phyloP scores from a whole-genome alignment of 2,113 vertebrate genomes.

The Grus americana region DNA sequence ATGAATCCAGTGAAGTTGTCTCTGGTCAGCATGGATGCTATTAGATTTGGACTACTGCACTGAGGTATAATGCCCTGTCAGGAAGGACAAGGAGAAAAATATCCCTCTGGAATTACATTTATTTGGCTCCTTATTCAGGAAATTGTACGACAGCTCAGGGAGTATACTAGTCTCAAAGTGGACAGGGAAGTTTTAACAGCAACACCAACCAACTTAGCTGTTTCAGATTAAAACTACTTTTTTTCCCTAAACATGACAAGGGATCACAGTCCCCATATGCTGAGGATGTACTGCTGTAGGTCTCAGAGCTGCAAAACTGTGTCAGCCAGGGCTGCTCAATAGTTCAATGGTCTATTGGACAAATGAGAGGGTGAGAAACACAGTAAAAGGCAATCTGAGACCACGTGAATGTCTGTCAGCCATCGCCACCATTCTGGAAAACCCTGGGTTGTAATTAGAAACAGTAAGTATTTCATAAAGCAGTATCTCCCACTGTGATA shows the following conservation, averaged over 20 bases:
- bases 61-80: slow-evolving; percentile 22
- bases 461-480: background rate
- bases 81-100: slow-evolving; percentile 16
- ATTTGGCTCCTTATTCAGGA: background rate
- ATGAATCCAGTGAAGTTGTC: background rate
- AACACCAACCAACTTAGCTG: background rate
- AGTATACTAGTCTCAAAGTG: background rate
- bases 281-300: background rate
- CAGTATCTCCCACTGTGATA: background rate
- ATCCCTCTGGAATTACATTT: slow-evolving; percentile 13
- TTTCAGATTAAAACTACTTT: background rate
- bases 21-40: background rate
- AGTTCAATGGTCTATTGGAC: slow-evolving; percentile 22
- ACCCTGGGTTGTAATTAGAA: background rate
- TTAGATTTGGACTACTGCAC: slow-evolving; percentile 24
- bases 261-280: background rate
- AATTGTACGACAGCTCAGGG: background rate
- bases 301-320: slow-evolving; percentile 25
- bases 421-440: background rate
- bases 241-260: background rate
- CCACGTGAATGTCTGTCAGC: background rate
- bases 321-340: slow-evolving; percentile 28
- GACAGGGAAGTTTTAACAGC: background rate
- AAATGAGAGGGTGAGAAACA: slow-evolving; percentile 3
- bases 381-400: slow-evolving; percentile 11